phyloP scores from a whole-genome alignment of 2,888 invertebrate genomes.

The Marronus borbonicus region DNA sequence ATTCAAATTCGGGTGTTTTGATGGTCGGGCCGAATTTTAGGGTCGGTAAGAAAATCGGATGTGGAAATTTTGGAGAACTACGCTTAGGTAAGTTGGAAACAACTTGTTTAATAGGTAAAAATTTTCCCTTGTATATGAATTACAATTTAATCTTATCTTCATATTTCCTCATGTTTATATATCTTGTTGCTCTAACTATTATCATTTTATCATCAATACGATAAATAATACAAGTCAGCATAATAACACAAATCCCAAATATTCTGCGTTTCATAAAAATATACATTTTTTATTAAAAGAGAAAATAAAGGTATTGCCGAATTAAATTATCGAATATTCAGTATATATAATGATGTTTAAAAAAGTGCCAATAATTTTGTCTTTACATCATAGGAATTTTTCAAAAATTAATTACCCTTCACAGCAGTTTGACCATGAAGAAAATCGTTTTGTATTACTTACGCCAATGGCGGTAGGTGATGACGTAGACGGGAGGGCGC shows the following conservation, averaged over 20 bases:
- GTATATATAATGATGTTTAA: no score
- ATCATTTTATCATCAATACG: constrained; percentile 38
- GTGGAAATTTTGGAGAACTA: constrained; percentile 99
- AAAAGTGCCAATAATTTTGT: no score
- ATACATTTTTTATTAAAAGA: no score
- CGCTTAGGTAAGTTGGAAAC: constrained; percentile 81
- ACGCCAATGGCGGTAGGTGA: no score
- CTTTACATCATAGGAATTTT: no score
- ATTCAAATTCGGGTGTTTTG: constrained; percentile 87
- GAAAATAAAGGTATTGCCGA: no score
- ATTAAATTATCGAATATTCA: no score
- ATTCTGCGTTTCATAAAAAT: not conserved
- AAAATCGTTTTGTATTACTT: no score
- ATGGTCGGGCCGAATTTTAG: constrained; percentile 99
- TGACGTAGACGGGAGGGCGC: no score
- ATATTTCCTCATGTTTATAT: constrained; percentile 31
- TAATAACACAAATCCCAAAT: not conserved
- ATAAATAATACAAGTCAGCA: constrained; percentile 7
- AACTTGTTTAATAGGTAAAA: not conserved
- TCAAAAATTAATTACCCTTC: no score
- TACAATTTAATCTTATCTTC: constrained; percentile 32
- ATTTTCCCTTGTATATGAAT: not conserved
- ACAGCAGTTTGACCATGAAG: no score
- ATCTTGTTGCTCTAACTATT: constrained; percentile 30
- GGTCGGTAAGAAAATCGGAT: constrained; percentile 99